phyloP scores from a whole-genome alignment of 2,797 vertebrate species.

The Urocyon cinereoargenteus region DNA sequence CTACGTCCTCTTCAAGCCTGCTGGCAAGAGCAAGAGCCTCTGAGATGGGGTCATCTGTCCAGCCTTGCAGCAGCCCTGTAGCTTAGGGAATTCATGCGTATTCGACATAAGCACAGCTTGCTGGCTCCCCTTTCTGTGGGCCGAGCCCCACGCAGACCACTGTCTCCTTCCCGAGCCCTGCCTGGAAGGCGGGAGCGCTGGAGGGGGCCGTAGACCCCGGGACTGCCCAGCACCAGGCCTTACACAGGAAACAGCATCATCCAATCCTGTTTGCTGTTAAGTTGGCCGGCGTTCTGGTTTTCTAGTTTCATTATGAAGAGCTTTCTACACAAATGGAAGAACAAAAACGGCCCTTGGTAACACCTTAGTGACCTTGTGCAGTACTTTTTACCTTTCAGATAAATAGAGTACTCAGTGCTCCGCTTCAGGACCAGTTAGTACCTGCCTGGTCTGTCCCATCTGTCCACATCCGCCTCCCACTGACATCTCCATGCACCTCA shows the following conservation, averaged over 20 bases:
- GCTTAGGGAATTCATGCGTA: background rate
- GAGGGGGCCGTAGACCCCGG: background rate
- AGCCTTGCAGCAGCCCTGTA: background rate
- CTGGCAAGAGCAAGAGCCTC: background rate
- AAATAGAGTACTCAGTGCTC: background rate
- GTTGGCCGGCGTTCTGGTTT: background rate
- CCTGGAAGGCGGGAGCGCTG: background rate
- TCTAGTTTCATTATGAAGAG: background rate
- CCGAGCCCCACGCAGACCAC: background rate
- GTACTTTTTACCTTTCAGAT: background rate
- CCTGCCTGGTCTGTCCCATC: too few species aligned
- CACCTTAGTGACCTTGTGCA: background rate
- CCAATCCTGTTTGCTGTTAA: background rate
- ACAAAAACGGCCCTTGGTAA: background rate
- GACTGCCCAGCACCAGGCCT: background rate
- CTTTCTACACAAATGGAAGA: background rate
- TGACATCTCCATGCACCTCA: background rate
- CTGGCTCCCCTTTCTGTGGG: background rate
- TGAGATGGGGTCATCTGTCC: background rate
- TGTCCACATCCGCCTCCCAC: background rate
- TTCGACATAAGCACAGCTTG: background rate
- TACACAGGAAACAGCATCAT: background rate
- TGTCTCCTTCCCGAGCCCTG: background rate
- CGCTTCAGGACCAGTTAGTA: background rate
- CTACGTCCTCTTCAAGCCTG: background rate